These are phyloP conservation scores for Spea multiplicata DNA, from an alignment of 2,113 vertebrate species.

Conservation along the genomic window DNA sequence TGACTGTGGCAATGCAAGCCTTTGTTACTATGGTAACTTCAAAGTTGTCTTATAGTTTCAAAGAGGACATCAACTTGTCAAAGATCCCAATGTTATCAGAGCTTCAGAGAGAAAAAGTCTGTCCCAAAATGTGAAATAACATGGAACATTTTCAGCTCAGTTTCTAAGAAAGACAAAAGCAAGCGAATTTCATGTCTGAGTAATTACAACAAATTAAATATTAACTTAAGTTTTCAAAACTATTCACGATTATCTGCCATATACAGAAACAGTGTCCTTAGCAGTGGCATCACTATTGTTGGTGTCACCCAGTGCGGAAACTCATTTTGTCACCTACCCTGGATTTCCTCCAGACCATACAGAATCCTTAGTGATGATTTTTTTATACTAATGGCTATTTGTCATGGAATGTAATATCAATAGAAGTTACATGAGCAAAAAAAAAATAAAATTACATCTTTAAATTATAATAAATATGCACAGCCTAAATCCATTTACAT, in stretches of 20 bases:
- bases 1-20: slow-evolving; percentile 23
- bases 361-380: too few relatives aligned
- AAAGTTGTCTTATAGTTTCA: slow-evolving; percentile 35
- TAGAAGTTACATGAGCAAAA: too few relatives aligned
- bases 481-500: too few relatives aligned
- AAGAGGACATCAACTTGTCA: slow-evolving; percentile 31
- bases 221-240: not conserved
- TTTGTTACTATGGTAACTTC: slow-evolving; percentile 35
- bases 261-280: too few relatives aligned
- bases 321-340: too few relatives aligned
- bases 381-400: too few relatives aligned
- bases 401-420: too few relatives aligned
- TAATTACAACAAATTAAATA: not conserved
- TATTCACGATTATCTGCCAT: not conserved
- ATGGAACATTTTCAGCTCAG: not conserved
- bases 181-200: not conserved
- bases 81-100: slow-evolving; percentile 31
- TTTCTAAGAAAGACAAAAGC: not conserved
- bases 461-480: too few relatives aligned
- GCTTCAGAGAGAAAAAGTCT: slow-evolving; percentile 15
- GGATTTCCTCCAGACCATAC: too few relatives aligned
- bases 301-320: too few relatives aligned
- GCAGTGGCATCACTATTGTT: too few relatives aligned
- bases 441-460: too few relatives aligned
- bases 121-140: slow-evolving; percentile 21